Base-by-base conservation (phyloP, 2,113 vertebrate species). In the Thalassoma bifasciatum region DNA sequence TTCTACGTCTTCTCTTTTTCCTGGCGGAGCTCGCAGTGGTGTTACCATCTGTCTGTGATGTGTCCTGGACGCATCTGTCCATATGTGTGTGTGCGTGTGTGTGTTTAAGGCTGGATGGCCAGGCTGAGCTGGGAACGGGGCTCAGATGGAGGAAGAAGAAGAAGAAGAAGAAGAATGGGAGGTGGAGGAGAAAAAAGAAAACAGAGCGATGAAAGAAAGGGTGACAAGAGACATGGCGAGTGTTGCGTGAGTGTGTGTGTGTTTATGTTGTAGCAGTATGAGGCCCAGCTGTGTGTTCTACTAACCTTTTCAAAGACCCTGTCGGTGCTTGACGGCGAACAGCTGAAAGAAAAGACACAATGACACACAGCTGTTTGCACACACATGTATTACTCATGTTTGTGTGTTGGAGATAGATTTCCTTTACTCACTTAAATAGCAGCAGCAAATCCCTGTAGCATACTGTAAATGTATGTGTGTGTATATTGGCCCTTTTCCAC, bases 1-100 rank as follows among this genome's bases (percentile, higher is more conserved):
- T 75, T 92, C 52, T 92, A 90, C 59, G 61, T 76, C 68, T 72
- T 74, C 79, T 93, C 36, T 94, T 89, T 91, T 91, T 92, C 88
- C 89, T 89, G 88, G 89, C 87, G 83, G 62, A 56, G 67, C 26
- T 37, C 36, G 72, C 37, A 72, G 80, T 86, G 82, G 82, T 63
- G 78, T 91, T 91, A 83, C 85, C 75, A 77, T 85, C 78, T 85
- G 86, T 88, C 81, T 86, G 86, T 66, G 83, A 83, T 82, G 84
- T 84, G 84, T 89, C 84, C 82, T 79, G 85, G 66, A 80, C 36
- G 11, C 75, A 66, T 51, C 54, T 59, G 21, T 58, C 53, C 23
- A 26, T 34, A 38, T 49, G 23, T 53, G 56, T 65, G 53, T 23
- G 30, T 59, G 54, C 22, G 67, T 24, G 57, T 49, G 75, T 63